Evolutionary conservation across 2,113 vertebrate genomes (phyloP), one percentile per base, ranked within the genome.

Genomic region (human (Homo sapiens)): DNA sequence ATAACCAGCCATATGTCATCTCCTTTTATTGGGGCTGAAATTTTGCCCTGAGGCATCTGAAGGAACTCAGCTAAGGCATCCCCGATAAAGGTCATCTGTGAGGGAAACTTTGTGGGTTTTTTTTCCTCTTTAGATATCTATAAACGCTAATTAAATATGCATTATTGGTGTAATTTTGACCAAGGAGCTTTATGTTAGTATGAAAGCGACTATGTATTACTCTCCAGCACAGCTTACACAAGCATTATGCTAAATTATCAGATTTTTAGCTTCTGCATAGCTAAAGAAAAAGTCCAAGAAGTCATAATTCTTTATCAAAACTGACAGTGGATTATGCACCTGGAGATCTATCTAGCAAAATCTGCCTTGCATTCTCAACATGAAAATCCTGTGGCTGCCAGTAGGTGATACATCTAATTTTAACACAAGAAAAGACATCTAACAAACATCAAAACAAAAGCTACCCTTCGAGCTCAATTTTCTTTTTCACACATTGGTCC

Each of bases 361-460:
- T 35, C 91, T 89, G n/a, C 35, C 90, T 82, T 85, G 70, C 84
- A 16, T 98, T 97, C 96, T 96, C 78, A 95, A 52, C 32, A 23
- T 70, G 64, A 81, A 92, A 97, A 95, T 97, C 89, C 48, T 97
- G 59, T 79, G 85, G 27, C 73, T 94, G 59, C 48, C 61, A 32
- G 40, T 94, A 52, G 35, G 52, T 59, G 23, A 92, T 97, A 96
- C 59, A 93, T 97, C 94, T 98, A 92, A 98, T 98, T 98, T 98
- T 98, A 98, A 96, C 95, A 93, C 90, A 98, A 97, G 97, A 90
- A 81, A 97, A 93, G 95, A 86, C 12, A 52, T 79, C 89, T 96
- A 94, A 94, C 98, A 98, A 97, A 97, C 94, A 96, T 97, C 93
- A 98, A 96, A 97, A 92, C 93, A 86, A 97, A 97, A 98, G 73